phyloP scores from a whole-genome alignment of 2,888 invertebrate species.

The Caenorhabditis panamensis region DNA sequence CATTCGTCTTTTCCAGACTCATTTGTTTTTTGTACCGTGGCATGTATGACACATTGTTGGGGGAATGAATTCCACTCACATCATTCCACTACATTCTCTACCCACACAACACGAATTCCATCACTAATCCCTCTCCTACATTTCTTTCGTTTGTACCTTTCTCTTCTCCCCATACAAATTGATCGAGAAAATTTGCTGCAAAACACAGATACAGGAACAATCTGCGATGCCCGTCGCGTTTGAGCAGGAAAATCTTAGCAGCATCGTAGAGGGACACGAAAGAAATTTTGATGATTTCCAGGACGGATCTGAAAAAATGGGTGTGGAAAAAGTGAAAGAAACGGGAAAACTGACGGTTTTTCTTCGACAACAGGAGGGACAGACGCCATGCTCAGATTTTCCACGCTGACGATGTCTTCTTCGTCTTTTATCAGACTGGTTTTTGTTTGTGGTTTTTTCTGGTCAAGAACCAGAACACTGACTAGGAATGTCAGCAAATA shows the following conservation, averaged over 20 bases:
- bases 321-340: background rate
- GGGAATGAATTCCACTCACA: background rate
- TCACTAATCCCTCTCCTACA: slow-evolving; percentile 4
- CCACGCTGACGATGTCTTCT: slow-evolving; percentile 13
- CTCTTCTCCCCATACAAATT: slow-evolving; percentile 78
- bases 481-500: slow-evolving; percentile 46
- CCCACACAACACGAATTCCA: slow-evolving; percentile 3
- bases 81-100: slow-evolving; percentile 3
- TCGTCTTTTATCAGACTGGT: slow-evolving; percentile 43
- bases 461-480: slow-evolving; percentile 39
- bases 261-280: slow-evolving; percentile 71
- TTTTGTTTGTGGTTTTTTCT: slow-evolving; percentile 53
- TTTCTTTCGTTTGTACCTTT: slow-evolving; percentile 64
- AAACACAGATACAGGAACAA: slow-evolving; percentile 75
- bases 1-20: background rate
- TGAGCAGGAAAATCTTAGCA: slow-evolving; percentile 66
- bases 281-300: slow-evolving; percentile 64
- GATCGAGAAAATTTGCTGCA: slow-evolving; percentile 76
- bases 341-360: slow-evolving; percentile 12
- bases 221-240: slow-evolving; percentile 68
- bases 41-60: slow-evolving; percentile 16
- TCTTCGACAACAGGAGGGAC: slow-evolving; percentile 2
- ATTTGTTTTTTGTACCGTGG: background rate
- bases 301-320: slow-evolving; percentile 39
- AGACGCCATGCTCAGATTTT: slow-evolving; percentile 25